Conservation (phyloP, 2,113 vertebrate species). For the Carassius gibelio region DNA sequence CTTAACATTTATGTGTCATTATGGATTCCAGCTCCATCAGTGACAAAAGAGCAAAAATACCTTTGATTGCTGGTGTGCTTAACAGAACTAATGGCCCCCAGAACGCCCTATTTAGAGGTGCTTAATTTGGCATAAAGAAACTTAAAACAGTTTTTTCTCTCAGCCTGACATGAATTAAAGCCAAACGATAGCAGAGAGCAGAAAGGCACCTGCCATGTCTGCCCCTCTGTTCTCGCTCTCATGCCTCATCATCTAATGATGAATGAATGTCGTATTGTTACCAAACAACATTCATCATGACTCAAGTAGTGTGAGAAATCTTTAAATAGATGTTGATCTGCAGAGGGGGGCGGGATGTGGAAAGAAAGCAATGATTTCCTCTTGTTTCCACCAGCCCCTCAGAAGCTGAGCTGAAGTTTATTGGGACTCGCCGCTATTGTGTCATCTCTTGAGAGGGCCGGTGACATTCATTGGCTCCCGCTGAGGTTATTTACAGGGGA, state of each 20-base stretch:
- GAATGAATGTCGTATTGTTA: slow-evolving; percentile 63
- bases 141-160: slow-evolving; percentile 51
- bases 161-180: slow-evolving; percentile 63
- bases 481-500: slow-evolving; percentile 60
- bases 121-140: slow-evolving; percentile 59
- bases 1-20: slow-evolving; percentile 33
- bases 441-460: slow-evolving; percentile 52
- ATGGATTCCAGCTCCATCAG: slow-evolving; percentile 44
- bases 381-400: slow-evolving; percentile 51
- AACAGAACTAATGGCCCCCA: slow-evolving; percentile 54
- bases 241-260: slow-evolving; percentile 66
- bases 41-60: slow-evolving; percentile 46
- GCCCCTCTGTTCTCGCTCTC: slow-evolving; percentile 60
- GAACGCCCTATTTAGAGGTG: slow-evolving; percentile 53
- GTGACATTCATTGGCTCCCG: slow-evolving; percentile 57
- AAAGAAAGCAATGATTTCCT: slow-evolving; percentile 56
- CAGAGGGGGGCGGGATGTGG: slow-evolving; percentile 31
- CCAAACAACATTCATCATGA: slow-evolving; percentile 61
- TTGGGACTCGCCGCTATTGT: slow-evolving; percentile 50
- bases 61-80: slow-evolving; percentile 48
- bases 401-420: slow-evolving; percentile 44
- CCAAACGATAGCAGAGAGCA: slow-evolving; percentile 62
- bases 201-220: slow-evolving; percentile 57
- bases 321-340: slow-evolving; percentile 56
- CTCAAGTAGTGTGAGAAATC: slow-evolving; percentile 60